Percentiles rank a stretch among this genome's conserved stretches.
Evolutionary conservation across 2,888 invertebrate genomes (phyloP).

Genomic region (Microplitis deprimator): DNA sequence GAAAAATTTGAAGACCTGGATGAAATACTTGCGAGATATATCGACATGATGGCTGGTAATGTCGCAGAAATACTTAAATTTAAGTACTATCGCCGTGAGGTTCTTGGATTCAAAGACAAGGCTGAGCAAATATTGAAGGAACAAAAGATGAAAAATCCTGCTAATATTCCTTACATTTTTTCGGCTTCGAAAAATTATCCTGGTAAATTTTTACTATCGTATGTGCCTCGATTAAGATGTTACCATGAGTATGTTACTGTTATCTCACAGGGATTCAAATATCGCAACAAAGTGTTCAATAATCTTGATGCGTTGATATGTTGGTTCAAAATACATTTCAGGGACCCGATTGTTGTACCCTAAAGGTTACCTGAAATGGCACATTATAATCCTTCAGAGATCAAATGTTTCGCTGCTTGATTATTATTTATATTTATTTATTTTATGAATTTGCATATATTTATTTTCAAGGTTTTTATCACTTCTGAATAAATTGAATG

Average conservation of each 20-base stretch:
- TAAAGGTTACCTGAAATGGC: too few species aligned
- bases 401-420: too few species aligned
- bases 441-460: too few species aligned
- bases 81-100: slow-evolving; percentile 88
- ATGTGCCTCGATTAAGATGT: slow-evolving; percentile 87
- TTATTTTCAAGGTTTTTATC: too few species aligned
- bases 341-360: slow-evolving; percentile 77
- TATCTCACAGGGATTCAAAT: slow-evolving; percentile 93
- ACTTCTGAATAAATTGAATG: too few species aligned
- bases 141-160: slow-evolving; percentile 89
- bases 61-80: slow-evolving; percentile 92
- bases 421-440: too few species aligned
- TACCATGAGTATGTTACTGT: slow-evolving; percentile 95
- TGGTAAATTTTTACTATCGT: slow-evolving; percentile 94
- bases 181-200: slow-evolving; percentile 89
- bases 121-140: slow-evolving; percentile 90
- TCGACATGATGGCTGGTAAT: slow-evolving; percentile 96
- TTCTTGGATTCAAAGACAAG: slow-evolving; percentile 86
- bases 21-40: slow-evolving; percentile 97
- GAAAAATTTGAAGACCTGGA: slow-evolving; percentile 99
- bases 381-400: too few species aligned
- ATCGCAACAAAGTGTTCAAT: slow-evolving; percentile 90
- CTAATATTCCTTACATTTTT: slow-evolving; percentile 90
- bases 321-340: slow-evolving; percentile 99
- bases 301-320: slow-evolving; percentile 85